Evolutionary conservation across 1,140 invertebrate genomes (phyloP).

Genomic region (Dolichoris vasculosae): DNA sequence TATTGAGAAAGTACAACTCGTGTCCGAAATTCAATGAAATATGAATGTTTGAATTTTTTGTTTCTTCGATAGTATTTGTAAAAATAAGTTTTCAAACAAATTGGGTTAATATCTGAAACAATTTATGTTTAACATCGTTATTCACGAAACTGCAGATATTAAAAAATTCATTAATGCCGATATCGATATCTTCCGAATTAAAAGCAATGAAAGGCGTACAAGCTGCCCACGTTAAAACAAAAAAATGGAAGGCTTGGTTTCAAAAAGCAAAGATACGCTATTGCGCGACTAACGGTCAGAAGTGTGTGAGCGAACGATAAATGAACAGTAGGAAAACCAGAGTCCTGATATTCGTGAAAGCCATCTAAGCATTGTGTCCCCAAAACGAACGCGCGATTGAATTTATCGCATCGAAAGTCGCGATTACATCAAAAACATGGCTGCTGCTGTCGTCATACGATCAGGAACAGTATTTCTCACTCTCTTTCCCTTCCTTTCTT

Average conservation of each 20-base stretch:
- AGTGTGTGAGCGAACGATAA: too few relatives aligned
- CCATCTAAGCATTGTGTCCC: too few relatives aligned
- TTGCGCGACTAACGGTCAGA: too few relatives aligned
- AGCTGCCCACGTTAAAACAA: not conserved
- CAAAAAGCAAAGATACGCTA: not conserved
- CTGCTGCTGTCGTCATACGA: too few relatives aligned
- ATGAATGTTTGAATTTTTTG: not conserved
- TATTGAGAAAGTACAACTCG: not conserved
- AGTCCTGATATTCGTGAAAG: too few relatives aligned
- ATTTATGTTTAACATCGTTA: not conserved
- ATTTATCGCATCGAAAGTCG: too few relatives aligned
- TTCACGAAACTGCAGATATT: not conserved
- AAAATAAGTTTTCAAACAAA: not conserved
- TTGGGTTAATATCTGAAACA: not conserved
- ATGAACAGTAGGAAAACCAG: too few relatives aligned
- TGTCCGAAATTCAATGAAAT: not conserved
- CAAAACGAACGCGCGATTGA: too few relatives aligned
- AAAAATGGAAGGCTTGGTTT: not conserved
- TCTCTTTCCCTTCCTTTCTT: too few relatives aligned
- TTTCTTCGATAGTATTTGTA: not conserved
- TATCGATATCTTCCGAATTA: not conserved
- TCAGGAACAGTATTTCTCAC: too few relatives aligned
- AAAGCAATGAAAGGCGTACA: too few relatives aligned
- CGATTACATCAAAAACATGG: too few relatives aligned
- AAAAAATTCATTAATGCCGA: not conserved